Percentiles rank a stretch among this genome's conserved stretches.
Conservation (phyloP, 2,113 vertebrate species). For the Orientallactaga bullata region DNA sequence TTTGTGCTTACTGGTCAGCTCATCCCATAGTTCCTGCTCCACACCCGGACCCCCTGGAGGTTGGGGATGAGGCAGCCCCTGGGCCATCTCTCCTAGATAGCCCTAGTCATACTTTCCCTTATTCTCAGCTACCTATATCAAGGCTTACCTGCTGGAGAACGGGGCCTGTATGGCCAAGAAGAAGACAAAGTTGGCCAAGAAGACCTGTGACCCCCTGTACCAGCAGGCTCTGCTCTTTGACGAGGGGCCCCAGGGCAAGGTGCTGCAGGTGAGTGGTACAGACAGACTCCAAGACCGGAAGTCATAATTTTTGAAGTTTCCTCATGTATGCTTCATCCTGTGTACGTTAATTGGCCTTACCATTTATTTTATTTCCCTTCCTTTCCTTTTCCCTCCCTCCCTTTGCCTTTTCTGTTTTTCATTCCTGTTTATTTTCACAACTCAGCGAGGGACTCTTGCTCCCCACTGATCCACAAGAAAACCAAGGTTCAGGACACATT, state of each 20-base stretch:
- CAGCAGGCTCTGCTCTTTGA: conserved; percentile 98
- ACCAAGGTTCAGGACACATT: neutral
- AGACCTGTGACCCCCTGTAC: conserved; percentile 94
- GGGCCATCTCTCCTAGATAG: neutral
- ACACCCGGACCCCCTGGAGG: neutral
- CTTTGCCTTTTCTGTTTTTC: too few species aligned
- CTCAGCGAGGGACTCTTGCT: neutral
- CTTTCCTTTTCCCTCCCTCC: too few species aligned
- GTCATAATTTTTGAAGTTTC: neutral
- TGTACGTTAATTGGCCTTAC: neutral
- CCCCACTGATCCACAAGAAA: neutral
- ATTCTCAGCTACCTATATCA: conserved; percentile 94
- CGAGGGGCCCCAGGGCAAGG: conserved; percentile 97
- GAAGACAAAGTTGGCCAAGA: conserved; percentile 97
- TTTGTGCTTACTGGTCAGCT: neutral
- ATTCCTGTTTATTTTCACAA: neutral
- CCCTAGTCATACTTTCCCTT: neutral
- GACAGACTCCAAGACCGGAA: neutral
- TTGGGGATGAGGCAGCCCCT: neutral
- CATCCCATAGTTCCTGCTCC: neutral
- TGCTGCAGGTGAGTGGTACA: conserved; percentile 92
- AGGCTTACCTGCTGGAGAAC: conserved; percentile 97
- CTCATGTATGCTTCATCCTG: neutral
- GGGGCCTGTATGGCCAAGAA: conserved; percentile 97
- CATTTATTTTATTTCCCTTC: neutral